These are phyloP conservation scores for Parnassius glacialis DNA, from an alignment of 2,888 invertebrate species.

Conservation along the genomic window DNA sequence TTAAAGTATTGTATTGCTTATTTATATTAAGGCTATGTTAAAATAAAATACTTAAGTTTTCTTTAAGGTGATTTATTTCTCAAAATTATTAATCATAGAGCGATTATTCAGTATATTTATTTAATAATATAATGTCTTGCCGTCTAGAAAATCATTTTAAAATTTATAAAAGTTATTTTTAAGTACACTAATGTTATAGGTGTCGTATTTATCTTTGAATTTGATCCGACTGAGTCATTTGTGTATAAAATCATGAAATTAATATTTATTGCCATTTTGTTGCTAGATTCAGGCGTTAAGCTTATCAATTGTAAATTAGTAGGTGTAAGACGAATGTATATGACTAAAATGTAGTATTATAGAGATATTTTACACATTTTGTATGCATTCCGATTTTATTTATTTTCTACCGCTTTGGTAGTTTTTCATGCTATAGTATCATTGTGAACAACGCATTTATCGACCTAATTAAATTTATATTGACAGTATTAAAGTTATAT, in stretches of 20 bases:
- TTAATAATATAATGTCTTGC: conserved; percentile 18
- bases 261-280: conserved; percentile 50
- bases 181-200: conserved; percentile 12
- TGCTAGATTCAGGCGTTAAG: conserved; percentile 42
- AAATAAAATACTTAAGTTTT: conserved; percentile 17
- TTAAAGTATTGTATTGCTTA: conserved; percentile 27
- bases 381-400: conserved; percentile 52
- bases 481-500: conserved; percentile 61
- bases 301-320: conserved; percentile 49
- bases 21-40: conserved; percentile 15
- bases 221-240: conserved; percentile 38
- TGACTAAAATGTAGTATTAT: conserved; percentile 35
- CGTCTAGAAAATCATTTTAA: not conserved
- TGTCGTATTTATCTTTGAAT: conserved; percentile 31
- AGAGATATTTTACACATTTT: conserved; percentile 29
- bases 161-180: conserved; percentile 3
- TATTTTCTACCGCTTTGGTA: conserved; percentile 42
- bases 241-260: conserved; percentile 39
- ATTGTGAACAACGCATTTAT: conserved; percentile 57
- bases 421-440: conserved; percentile 38
- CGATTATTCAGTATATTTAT: conserved; percentile 8
- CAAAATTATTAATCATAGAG: not conserved
- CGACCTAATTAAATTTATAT: conserved; percentile 51
- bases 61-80: conserved; percentile 2
- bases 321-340: conserved; percentile 38